Evolutionary conservation across 2,888 invertebrate genomes (phyloP), one percentile per base, ranked within the genome.

Genomic region (Linnaemya tessellans): DNA sequence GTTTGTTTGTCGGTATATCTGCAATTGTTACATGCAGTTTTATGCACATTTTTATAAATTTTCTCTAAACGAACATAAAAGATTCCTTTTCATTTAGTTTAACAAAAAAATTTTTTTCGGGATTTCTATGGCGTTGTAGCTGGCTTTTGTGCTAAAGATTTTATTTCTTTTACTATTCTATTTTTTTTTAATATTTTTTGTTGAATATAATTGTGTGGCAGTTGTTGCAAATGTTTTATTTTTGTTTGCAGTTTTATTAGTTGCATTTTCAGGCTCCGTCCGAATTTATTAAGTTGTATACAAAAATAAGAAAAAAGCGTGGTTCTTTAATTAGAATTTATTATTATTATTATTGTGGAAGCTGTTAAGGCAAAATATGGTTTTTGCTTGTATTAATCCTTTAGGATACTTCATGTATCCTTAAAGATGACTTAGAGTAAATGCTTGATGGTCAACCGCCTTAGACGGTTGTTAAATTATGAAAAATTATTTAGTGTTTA

Each of bases 1-100:
- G 38, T 70, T 41, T 49, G 58, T 74, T 58, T 51, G 11, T 74
- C 7, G 38, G 35, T 67, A 51, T 67, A 35, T 49, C 51, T 70
- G n/a, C 64, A 64, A 74, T 82, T 77, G 77, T 82, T 77, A 78
- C 71, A 78, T 82, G 82, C 77, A 78, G 77, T 82, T 82, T 78
- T 71, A 82, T 77, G 77, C 71, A 71, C 77, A 51, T 78, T 77
- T 78, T 64, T 49, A 46, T 22, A 68, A 13, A 49, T 46, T 56
- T 46, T 38, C 25, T n/a, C 64, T 9, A 46, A 56, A 38, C 25
- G n/a, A 38, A 9, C 9, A 67, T 15, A 74, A 41, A 73, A 51
- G 25, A 73, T 67, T 65, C 74, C 80, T 73, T 74, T 80, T 74
- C 60, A 74, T 80, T 74, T 43, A 18, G 60, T 74, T 74, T 43